phyloP scores from a whole-genome alignment of 1,140 invertebrate species.

The Coptotermes formosanus region DNA sequence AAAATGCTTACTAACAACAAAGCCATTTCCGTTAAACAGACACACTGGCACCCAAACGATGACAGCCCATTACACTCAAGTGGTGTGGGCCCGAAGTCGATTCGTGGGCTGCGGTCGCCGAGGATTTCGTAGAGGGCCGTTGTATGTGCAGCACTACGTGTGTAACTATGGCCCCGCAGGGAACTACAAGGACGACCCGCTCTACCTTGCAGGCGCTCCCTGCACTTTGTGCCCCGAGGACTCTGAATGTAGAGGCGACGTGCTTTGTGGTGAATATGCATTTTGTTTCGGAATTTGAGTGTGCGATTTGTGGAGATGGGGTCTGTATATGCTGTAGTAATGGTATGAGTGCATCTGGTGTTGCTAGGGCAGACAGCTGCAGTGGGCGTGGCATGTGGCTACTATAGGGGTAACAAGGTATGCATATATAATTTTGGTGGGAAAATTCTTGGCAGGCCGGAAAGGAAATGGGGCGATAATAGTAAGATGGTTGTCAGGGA shows the following conservation, averaged over 20 bases:
- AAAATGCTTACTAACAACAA: background rate
- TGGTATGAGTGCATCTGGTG: no score
- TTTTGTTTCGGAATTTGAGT: no score
- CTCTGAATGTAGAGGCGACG: slow-evolving; percentile 29
- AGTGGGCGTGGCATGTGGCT: no score
- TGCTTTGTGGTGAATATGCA: background rate
- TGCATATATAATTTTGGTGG: no score
- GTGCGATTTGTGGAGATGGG: no score
- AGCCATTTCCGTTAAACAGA: background rate
- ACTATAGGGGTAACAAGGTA: no score
- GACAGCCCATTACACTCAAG: slow-evolving; percentile 47
- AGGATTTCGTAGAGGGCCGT: background rate
- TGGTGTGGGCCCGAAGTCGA: slow-evolving; percentile 44
- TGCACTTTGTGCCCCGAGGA: slow-evolving; percentile 44
- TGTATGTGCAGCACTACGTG: slow-evolving; percentile 31
- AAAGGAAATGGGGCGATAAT: no score
- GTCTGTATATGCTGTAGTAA: no score
- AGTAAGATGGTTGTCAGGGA: no score
- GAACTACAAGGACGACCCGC: slow-evolving; percentile 41
- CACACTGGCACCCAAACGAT: background rate
- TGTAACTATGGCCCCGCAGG: slow-evolving; percentile 47
- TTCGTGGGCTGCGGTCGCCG: slow-evolving; percentile 44
- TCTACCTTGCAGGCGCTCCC: slow-evolving; percentile 43
- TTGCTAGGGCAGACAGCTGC: no score
- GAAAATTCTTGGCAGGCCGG: no score